Evolutionary conservation across 2,113 vertebrate species (phyloP), one percentile per base, ranked within the genome.

Genomic region (Felis catus): DNA sequence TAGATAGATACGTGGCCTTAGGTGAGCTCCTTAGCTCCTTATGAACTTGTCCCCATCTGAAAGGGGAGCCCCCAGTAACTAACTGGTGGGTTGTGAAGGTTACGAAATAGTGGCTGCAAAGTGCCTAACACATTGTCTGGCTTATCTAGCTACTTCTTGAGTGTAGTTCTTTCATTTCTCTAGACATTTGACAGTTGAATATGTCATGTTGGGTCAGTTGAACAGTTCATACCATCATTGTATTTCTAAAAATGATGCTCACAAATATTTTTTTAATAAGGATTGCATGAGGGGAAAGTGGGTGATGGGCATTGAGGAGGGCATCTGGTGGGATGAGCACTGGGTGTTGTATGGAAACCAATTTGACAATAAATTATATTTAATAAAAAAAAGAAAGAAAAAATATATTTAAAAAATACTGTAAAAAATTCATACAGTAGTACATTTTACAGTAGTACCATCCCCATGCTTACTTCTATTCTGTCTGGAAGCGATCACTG

Each of bases 241-340:
- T 45, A 25, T 53, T 93, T 96, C 51, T 78, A 78, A 65, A 92
- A 96, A 55, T 87, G 25, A 94, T 87, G 48, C 27, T 45, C 3
- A 23, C 16, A 81, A 68, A 58, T 55, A 36, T 66, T 80, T 83
- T 92, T 61, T 19, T 80, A 86, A 63, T 76, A 3, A 93, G 61
- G 31, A 74, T 45, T 45, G 45, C 45, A 45, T 45, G 45, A 45
- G 45, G 45, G 45, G 45, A 45, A 45, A 45, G 45, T 45, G 45
- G 45, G 45, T 45, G 45, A 45, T 45, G 45, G 45, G 45, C 45
- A 45, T 45, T 45, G 45, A 45, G 45, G 45, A 45, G 45, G 45
- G 7, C 45, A 45, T 7, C 45, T 45, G 45, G 45, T 45, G 45
- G 45, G 45, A 45, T 45, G 45, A 45, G 45, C 45, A 45, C 45